A percentile compares a stretch with the other conserved stretches of the same genome.
phyloP scores from a whole-genome alignment of 2,797 vertebrate genomes.

The Rhyacichthys aspro region DNA sequence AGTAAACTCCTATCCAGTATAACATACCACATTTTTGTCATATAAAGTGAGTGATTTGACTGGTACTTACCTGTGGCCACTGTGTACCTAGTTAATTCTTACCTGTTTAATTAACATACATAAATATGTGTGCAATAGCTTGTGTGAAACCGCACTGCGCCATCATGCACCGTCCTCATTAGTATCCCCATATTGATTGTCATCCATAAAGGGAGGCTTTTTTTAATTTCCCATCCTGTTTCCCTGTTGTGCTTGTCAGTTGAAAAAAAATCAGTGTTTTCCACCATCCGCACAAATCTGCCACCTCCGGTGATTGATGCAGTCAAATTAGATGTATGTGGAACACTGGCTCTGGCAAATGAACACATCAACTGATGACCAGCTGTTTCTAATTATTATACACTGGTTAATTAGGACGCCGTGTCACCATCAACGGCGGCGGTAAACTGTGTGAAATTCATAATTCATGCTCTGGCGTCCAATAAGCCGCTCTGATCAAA shows the following conservation, averaged over 20 bases:
- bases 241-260: slow-evolving; percentile 51
- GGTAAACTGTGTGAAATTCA: slow-evolving; percentile 77
- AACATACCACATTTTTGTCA: too few relatives aligned
- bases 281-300: slow-evolving; percentile 52
- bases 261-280: slow-evolving; percentile 41
- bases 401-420: slow-evolving; percentile 79
- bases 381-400: slow-evolving; percentile 83
- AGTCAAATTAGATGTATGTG: slow-evolving; percentile 80
- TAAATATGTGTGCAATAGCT: background rate
- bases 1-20: too few relatives aligned
- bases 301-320: slow-evolving; percentile 71
- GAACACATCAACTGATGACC: slow-evolving; percentile 82
- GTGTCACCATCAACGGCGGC: slow-evolving; percentile 70
- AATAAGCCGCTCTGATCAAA: slow-evolving; percentile 61
- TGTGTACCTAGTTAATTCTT: background rate
- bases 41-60: too few relatives aligned
- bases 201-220: slow-evolving; percentile 21
- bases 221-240: slow-evolving; percentile 6
- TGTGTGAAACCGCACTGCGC: background rate
- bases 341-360: slow-evolving; percentile 74
- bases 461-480: slow-evolving; percentile 73
- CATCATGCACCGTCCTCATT: slow-evolving; percentile 1
- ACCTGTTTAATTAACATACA: slow-evolving; percentile 9
- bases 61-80: too few relatives aligned
- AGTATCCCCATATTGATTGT: slow-evolving; percentile 24